These are phyloP conservation scores for Thalpophila matura DNA, from an alignment of 2,888 invertebrate species.

Conservation along the genomic window DNA sequence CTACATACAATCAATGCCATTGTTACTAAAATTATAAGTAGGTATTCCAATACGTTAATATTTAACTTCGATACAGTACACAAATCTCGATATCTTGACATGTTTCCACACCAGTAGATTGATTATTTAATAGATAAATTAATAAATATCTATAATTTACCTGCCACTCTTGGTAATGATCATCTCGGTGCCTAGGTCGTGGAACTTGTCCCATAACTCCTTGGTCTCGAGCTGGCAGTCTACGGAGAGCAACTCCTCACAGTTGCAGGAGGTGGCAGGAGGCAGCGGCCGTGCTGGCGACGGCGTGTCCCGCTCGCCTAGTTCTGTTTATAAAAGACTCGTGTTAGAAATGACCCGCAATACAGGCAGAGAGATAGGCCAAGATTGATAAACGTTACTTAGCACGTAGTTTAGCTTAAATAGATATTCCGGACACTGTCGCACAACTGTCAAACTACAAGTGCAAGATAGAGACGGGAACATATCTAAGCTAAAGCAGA, in stretches of 20 bases:
- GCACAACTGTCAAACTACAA: too few relatives aligned
- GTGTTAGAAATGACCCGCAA: neutral
- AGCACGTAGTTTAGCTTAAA: too few relatives aligned
- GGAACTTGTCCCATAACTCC: constrained; percentile 99
- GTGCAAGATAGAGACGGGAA: too few relatives aligned
- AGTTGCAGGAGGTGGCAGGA: constrained; percentile 93
- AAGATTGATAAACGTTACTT: too few relatives aligned
- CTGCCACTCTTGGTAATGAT: constrained; percentile 99
- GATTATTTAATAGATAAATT: too few relatives aligned
- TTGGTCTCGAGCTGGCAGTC: constrained; percentile 98
- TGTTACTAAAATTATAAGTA: constrained; percentile 5
- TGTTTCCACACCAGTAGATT: too few relatives aligned
- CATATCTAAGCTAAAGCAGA: too few relatives aligned
- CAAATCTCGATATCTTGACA: too few relatives aligned
- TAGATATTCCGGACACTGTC: too few relatives aligned
- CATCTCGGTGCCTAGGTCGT: constrained; percentile 98
- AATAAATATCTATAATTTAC: constrained; percentile 84
- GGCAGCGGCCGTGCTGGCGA: constrained; percentile 85
- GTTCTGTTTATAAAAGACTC: constrained; percentile 71
- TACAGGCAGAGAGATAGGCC: too few relatives aligned
- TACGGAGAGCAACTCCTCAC: constrained; percentile 95
- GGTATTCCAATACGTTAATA: too few relatives aligned
- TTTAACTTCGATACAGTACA: too few relatives aligned
- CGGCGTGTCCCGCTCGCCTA: constrained; percentile 88
- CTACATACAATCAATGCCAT: constrained; percentile 13